Percentiles rank a stretch among this genome's conserved stretches.
Conservation (phyloP, 1,140 invertebrate species). For the Rhynchophorus ferrugineus region DNA sequence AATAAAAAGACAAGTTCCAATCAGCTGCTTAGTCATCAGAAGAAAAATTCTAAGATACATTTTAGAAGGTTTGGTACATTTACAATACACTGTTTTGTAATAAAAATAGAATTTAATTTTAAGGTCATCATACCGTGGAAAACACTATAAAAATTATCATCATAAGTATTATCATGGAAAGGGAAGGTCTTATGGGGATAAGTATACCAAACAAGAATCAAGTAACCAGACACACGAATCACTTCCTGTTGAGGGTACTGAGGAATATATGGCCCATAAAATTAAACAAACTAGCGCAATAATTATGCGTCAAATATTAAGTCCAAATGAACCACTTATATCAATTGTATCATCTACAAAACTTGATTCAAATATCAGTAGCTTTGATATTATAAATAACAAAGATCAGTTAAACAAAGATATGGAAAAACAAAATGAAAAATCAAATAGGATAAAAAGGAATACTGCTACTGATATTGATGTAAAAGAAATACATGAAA, state of each 20-base stretch:
- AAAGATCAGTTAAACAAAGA: not conserved
- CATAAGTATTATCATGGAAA: too few relatives aligned
- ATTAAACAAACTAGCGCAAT: constrained; percentile 33
- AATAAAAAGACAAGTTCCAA: too few relatives aligned
- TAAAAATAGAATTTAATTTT: too few relatives aligned
- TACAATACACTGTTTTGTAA: too few relatives aligned
- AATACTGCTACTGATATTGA: not conserved
- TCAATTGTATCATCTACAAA: not conserved
- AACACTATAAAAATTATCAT: too few relatives aligned
- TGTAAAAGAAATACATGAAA: constrained; percentile 25
- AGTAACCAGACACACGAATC: too few relatives aligned
- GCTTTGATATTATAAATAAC: not conserved
- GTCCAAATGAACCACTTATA: constrained; percentile 16
- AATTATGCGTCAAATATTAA: constrained; percentile 32
- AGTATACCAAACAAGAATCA: too few relatives aligned
- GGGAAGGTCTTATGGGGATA: too few relatives aligned
- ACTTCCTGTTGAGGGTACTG: constrained; percentile 31
- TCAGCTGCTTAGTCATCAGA: too few relatives aligned
- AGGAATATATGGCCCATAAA: constrained; percentile 31
- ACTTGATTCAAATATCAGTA: not conserved
- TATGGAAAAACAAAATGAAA: constrained; percentile 3
- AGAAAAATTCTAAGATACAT: too few relatives aligned
- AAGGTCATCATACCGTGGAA: too few relatives aligned
- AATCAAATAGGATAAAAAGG: constrained; percentile 6
- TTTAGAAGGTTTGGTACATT: too few relatives aligned